Evolutionary conservation across 2,113 vertebrate species (phyloP), one percentile per base, ranked within the genome.

Genomic region (Toxostoma redivivum): DNA sequence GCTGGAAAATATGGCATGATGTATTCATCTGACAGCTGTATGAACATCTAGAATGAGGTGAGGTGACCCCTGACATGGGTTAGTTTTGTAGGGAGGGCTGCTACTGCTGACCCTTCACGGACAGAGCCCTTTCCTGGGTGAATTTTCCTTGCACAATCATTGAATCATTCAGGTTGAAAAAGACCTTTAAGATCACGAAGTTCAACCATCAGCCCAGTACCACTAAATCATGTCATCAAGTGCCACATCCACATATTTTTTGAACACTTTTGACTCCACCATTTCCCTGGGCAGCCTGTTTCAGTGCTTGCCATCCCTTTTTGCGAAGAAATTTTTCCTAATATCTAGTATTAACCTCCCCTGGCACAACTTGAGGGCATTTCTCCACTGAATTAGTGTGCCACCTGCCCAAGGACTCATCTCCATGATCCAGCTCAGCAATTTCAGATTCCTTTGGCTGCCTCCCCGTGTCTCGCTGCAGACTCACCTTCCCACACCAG

Each of bases 401-500:
- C 38, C 42, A 17, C 33, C 9, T 44, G 8, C n/a, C n/a, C 81
- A 53, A 77, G 38, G 30, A 33, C 33, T 35, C 17, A 56, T 21
- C 37, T 57, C 61, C 54, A 40, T 7, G 31, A 47, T 30, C 42
- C 2, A 38, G 13, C 11, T 47, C 53, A 62, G 6, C 33, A 28
- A 18, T 27, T 74, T 25, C 1, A 0, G 5, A 7, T 78, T 14
- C 53, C 64, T 51, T 38, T 0, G 3, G 21, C 30, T 71, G 25
- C 12, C 28, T 33, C 33, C 19, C 21, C 1, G 0, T 14, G 14
- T 4, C 54, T 66, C 4, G 0, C 3, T 48, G 48, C 15, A 12
- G 28, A 51, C 71, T 61, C 92, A 98, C 99, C 99, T 99, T 99
- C 69, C 99, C 99, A 4, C 98, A 99, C 99, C 99, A 99, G 97